Conservation (phyloP, 2,888 invertebrate species). For the Rhopalosiphum nymphaeae region DNA sequence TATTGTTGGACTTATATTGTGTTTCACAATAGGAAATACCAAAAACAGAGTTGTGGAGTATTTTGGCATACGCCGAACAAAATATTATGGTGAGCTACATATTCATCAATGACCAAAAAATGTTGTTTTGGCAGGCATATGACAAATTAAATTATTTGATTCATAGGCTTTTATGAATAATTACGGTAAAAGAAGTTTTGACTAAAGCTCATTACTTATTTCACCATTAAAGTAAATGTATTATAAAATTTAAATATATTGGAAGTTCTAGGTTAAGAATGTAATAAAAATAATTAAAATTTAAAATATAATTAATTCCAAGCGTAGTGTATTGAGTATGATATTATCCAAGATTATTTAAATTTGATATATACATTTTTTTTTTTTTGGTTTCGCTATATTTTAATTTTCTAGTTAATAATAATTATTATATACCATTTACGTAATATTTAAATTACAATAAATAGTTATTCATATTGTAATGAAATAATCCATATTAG, state of each 20-base stretch:
- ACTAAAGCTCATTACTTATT: neutral
- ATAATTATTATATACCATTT: neutral
- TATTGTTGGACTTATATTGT: neutral
- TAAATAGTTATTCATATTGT: neutral
- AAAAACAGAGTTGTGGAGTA: neutral
- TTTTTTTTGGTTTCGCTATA: neutral
- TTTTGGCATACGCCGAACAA: neutral
- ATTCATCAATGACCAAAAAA: neutral
- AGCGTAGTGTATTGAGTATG: neutral
- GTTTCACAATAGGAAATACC: neutral
- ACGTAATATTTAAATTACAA: neutral
- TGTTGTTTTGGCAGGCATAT: neutral
- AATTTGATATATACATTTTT: neutral
- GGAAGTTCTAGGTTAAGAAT: neutral
- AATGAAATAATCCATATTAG: neutral
- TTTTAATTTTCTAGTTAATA: neutral
- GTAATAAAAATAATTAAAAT: neutral
- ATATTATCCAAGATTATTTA: neutral
- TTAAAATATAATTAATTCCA: neutral
- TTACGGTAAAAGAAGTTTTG: neutral
- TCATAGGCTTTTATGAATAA: neutral
- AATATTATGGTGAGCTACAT: neutral
- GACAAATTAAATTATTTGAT: slow-evolving; percentile 2
- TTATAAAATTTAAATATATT: neutral
- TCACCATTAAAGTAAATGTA: neutral